phyloP scores from a whole-genome alignment of 2,888 invertebrate species.

The Drosophila mercatorum region DNA sequence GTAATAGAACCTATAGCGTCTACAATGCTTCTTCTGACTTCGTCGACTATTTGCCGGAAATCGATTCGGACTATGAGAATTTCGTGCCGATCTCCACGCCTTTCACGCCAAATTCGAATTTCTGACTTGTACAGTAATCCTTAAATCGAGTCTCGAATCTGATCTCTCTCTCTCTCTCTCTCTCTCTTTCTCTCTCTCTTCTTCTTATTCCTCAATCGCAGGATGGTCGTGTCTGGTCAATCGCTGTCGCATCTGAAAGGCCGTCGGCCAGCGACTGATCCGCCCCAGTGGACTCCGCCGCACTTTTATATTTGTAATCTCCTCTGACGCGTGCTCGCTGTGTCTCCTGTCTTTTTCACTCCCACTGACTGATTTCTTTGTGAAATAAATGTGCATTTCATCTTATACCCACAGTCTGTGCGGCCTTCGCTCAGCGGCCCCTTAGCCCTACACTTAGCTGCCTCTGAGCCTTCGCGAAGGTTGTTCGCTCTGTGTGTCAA shows the following conservation, averaged over 20 bases:
- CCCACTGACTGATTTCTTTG: not conserved
- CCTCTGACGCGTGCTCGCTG: not conserved
- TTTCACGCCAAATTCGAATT: constrained; percentile 17
- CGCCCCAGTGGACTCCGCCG: constrained; percentile 2
- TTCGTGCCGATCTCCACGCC: not conserved
- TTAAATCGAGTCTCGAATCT: not conserved
- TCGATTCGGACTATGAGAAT: constrained; percentile 35
- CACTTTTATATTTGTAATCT: constrained; percentile 34
- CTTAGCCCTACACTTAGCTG: constrained; percentile 1
- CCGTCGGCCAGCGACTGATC: constrained; percentile 29
- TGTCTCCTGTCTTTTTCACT: not conserved
- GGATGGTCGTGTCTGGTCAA: constrained; percentile 27
- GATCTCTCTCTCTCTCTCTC: not conserved
- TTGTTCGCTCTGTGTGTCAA: constrained; percentile 1
- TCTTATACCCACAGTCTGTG: constrained; percentile 32
- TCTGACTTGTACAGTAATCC: not conserved
- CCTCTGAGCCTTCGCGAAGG: constrained; percentile 32
- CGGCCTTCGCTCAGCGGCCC: constrained; percentile 15
- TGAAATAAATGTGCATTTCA: constrained; percentile 65
- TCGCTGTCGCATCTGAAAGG: constrained; percentile 38
- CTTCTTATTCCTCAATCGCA: constrained; percentile 6
- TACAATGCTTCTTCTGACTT: not conserved
- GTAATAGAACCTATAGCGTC: constrained; percentile 10
- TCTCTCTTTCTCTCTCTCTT: not conserved
- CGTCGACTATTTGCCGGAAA: constrained; percentile 14